Base-by-base conservation (phyloP, 2,797 vertebrate genomes). In the Poecilia wingei region DNA sequence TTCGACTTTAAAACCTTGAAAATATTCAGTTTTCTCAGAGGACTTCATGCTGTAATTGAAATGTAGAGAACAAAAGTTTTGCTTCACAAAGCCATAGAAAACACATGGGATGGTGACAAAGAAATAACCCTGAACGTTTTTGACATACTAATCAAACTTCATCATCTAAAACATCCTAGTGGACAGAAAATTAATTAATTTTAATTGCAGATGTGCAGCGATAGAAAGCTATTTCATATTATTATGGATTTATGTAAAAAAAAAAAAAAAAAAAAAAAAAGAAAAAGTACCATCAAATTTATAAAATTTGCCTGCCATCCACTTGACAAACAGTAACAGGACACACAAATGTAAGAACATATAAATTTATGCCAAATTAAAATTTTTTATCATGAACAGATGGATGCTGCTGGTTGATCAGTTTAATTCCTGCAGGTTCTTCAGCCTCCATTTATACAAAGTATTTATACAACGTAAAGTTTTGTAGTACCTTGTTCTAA, bases 281-380 rank as follows among this genome's bases (percentile, higher is more conserved):
- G 13, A 0, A 16, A 39, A 20, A 49, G 25, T 12, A 18, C 31
- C 43, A 36, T 45, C 43, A 49, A 79, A 64, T 57, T 33, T 3
- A 33, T 22, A 68, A 39, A 31, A 73, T 45, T 1, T 88, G 78
- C 69, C 66, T 78, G 36, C 83, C 46, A 75, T 89, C 79, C 86
- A 82, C 28, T 77, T 70, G 72, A 25, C n/a, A 74, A 73, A 73
- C 77, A 43, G 64, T 80, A 79, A 79, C 75, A 86, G 33, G 33
- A 61, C 12, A 31, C 1, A 47, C 13, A 14, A 16, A 36, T 14
- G 36, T 49, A 16, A 41, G 36, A 22, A 33, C 25, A 45, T 9
- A 47, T 33, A 4, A 57, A 57, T 55, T n/a, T 12, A 55, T 43
- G 72, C 36, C 22, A 1, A 55, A 39, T 20, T 6, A 8, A 4